Base-by-base conservation (phyloP, 2,888 invertebrate genomes). In the Serrognathus titanus region DNA sequence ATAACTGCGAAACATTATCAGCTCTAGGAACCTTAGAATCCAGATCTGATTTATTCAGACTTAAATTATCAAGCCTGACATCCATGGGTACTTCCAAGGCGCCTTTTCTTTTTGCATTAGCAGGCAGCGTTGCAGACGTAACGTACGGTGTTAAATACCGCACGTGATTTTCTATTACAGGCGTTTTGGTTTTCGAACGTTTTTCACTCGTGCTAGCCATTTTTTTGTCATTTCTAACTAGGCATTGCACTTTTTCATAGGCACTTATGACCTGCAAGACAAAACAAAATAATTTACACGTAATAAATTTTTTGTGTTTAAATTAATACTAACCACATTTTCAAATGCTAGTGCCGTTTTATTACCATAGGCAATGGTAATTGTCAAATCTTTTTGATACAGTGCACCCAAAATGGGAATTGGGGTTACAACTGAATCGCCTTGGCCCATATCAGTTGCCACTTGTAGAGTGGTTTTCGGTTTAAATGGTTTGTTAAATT, bases 61-160 rank as follows among this genome's bases (percentile, higher is more conserved):
- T 85, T 20, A 95, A 79, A 75, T 93, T 93, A 63, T 91, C 89
- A 16, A 95, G 75, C 35, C 94, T 81, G 7, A 88, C 85, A 73
- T 94, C 93, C 84, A 95, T 87, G 0, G 93, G 90, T 9, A 92
- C 83, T 75, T 92, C 87, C 37, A 82, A 54, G 1, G 46, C 55
- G 24, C 9, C 55, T 43, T 52, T 58, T 58, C 51, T 35, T 54
- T 39, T 45, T 48, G 35, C 68, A 48, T 80, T 77, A 20, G 67
- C 41, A 9, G 67, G 54, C 2, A 63, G 45, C n/a, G 59, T 63
- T 51, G 63, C 63, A 11, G 65, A 65, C 31, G 67, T 64, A 4
- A 69, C 72, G 64, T 77, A 77, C 41, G 80, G 75, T 24, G 78
- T 74, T 54, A 82, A 66, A 69, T 83, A 83, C 60, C 82, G 78